These are phyloP conservation scores for Myripristis murdjan DNA, from an alignment of 2,797 vertebrate genomes.

Conservation along the genomic window DNA sequence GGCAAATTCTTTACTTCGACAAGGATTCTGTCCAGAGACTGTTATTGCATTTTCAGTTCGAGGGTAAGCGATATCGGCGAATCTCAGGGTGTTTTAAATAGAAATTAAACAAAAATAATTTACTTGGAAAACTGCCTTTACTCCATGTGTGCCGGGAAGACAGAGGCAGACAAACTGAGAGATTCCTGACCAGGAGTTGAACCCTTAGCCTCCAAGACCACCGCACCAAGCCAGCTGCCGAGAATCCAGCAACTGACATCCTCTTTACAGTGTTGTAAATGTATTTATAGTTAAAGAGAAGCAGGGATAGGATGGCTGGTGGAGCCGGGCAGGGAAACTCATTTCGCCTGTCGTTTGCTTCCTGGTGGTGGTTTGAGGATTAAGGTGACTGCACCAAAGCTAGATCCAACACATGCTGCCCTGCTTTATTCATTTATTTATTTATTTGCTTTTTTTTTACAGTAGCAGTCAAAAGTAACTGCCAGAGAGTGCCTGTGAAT, in stretches of 20 bases:
- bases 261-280: conserved; percentile 86
- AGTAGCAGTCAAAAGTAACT: conserved; percentile 8
- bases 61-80: conserved; percentile 18
- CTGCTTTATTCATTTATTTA: conserved; percentile 4
- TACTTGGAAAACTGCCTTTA: background rate
- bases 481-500: conserved; percentile 21
- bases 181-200: conserved; percentile 81
- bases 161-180: conserved; percentile 47
- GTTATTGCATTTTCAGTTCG: conserved; percentile 26
- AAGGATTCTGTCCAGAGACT: conserved; percentile 9
- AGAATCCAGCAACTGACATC: conserved; percentile 79
- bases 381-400: conserved; percentile 43
- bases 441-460: background rate
- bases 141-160: background rate
- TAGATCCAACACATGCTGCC: conserved; percentile 32
- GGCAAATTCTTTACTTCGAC: conserved; percentile 19
- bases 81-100: background rate
- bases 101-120: too few relatives aligned
- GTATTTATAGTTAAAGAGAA: conserved; percentile 77
- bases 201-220: conserved; percentile 75
- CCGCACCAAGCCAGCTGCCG: conserved; percentile 72
- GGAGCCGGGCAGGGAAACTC: conserved; percentile 64
- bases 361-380: conserved; percentile 34
- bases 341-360: conserved; percentile 59
- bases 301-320: conserved; percentile 61